phyloP scores from a whole-genome alignment of 2,797 vertebrate genomes.

The Hephaestus fuliginosus region DNA sequence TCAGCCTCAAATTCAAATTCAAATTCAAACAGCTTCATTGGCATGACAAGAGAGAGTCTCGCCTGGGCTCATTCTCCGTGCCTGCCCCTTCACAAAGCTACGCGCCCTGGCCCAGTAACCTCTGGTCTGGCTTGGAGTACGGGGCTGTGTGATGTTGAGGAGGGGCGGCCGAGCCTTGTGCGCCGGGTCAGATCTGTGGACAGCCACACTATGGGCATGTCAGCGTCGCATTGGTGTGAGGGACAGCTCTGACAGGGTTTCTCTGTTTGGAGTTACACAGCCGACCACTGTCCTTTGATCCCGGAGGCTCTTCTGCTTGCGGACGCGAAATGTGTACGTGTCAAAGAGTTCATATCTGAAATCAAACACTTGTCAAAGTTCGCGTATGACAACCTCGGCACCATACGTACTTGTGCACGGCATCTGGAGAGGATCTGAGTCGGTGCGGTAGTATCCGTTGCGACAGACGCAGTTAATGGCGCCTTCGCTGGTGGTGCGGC shows the following conservation, averaged over 20 bases:
- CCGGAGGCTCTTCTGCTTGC: constrained; percentile 49
- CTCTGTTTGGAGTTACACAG: constrained; percentile 70
- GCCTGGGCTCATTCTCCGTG: constrained; percentile 67
- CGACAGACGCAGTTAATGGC: constrained; percentile 96
- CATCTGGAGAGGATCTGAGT: constrained; percentile 95
- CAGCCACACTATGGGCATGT: constrained; percentile 73
- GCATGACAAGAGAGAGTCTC: constrained; percentile 81
- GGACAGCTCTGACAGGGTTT: constrained; percentile 74
- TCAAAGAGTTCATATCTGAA: constrained; percentile 57
- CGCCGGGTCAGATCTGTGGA: constrained; percentile 69
- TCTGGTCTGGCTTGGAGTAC: constrained; percentile 64
- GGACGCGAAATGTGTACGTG: constrained; percentile 56
- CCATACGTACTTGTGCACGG: constrained; percentile 94
- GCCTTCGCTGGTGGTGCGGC: constrained; percentile 95
- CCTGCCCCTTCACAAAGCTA: constrained; percentile 64
- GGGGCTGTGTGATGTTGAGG: constrained; percentile 70
- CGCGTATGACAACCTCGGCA: constrained; percentile 5
- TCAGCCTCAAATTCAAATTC: constrained; percentile 82
- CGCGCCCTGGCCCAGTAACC: constrained; percentile 80
- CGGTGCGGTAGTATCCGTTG: constrained; percentile 94
- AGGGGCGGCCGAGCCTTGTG: constrained; percentile 63
- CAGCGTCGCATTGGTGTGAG: constrained; percentile 58
- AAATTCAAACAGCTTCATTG: constrained; percentile 84
- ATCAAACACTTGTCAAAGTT: constrained; percentile 43
- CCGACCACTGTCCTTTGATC: constrained; percentile 71